Conservation (phyloP, 1,140 invertebrate genomes). For the Drosophila pseudoobscura region DNA sequence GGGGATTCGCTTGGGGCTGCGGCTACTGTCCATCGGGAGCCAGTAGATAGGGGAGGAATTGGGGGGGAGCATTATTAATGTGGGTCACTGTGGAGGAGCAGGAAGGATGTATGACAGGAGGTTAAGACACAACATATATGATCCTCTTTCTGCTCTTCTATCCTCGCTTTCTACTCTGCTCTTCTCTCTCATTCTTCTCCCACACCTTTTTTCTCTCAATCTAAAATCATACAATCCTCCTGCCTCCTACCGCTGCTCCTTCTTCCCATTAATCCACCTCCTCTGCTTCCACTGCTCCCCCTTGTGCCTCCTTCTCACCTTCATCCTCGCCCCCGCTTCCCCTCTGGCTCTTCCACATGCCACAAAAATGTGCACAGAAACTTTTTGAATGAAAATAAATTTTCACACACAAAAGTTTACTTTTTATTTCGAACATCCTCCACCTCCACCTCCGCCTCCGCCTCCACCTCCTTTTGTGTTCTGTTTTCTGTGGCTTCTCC, state of each 20-base stretch:
- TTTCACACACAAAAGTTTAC: slow-evolving; percentile 62
- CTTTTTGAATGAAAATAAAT: slow-evolving; percentile 77
- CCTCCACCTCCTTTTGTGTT: background rate
- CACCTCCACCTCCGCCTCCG: background rate
- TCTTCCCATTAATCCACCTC: background rate
- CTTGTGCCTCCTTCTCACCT: slow-evolving; percentile 30
- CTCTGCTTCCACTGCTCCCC: slow-evolving; percentile 3
- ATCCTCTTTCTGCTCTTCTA: slow-evolving; percentile 14
- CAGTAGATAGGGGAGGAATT: no score
- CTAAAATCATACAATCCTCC: no score
- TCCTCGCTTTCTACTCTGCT: slow-evolving; percentile 5
- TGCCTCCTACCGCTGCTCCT: background rate
- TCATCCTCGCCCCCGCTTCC: background rate
- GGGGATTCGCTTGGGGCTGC: slow-evolving; percentile 28
- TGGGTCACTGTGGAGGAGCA: slow-evolving; percentile 31
- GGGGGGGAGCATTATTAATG: slow-evolving; percentile 23
- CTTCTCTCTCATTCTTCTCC: background rate
- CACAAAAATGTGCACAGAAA: slow-evolving; percentile 34
- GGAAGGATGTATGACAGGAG: background rate
- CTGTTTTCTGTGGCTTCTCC: slow-evolving; percentile 8
- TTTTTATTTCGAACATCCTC: slow-evolving; percentile 27
- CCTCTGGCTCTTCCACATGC: background rate
- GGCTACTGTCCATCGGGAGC: slow-evolving; percentile 53
- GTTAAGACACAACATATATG: slow-evolving; percentile 16
- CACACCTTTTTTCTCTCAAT: no score